Evolutionary conservation across 2,888 invertebrate species (phyloP).

Genomic region (Prosapia bicincta): DNA sequence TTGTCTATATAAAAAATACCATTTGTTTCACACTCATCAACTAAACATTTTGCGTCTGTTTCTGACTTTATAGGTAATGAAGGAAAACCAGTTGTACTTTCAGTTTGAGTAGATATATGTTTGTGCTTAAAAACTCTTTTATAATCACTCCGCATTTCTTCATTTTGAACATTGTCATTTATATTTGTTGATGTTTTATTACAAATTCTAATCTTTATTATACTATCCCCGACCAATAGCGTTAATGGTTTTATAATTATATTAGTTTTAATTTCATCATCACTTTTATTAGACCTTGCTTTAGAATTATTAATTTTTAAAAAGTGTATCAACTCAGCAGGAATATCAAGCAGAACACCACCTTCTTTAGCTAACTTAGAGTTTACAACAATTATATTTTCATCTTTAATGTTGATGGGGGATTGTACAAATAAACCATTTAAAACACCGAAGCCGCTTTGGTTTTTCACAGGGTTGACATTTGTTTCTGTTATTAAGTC

Average conservation of each 20-base stretch:
- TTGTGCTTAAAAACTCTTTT: background rate
- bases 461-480: background rate
- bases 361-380: background rate
- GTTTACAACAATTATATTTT: background rate
- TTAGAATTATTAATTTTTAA: background rate
- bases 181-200: background rate
- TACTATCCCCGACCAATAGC: background rate
- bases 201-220: background rate
- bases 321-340: background rate
- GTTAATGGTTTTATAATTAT: background rate
- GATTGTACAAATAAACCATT: background rate
- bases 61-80: too few relatives aligned
- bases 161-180: background rate
- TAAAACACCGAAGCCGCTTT: background rate
- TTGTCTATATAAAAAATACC: too few relatives aligned
- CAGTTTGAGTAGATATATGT: background rate
- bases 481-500: background rate
- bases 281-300: background rate
- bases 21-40: too few relatives aligned
- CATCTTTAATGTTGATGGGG: background rate
- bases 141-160: background rate
- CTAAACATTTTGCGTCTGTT: too few relatives aligned
- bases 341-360: background rate
- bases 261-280: background rate
- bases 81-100: background rate